Evolutionary conservation across 1,140 invertebrate species (phyloP), one percentile per base, ranked within the genome.

Genomic region (Hyles euphorbiae): DNA sequence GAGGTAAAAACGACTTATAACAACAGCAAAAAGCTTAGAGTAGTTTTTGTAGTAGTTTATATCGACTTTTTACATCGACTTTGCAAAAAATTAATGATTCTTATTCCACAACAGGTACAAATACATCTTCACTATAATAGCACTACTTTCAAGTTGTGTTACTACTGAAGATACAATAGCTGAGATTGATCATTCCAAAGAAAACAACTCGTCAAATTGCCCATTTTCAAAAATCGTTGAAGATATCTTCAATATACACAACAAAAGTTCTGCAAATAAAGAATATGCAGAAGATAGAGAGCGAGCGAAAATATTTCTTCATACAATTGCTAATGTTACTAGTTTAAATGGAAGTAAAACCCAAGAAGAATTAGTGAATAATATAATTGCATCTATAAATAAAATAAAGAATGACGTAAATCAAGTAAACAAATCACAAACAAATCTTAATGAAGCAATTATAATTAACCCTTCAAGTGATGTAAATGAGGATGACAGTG

Each of bases 301-400:
- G 59, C 49, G 66, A 46, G 71, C 74, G 7, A 82, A 81, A 60
- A 46, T 80, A 53, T 78, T 81, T 55, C 45, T 86, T 10, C 72
- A 72, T 62, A 67, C 76, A 3, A 74, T 80, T 60, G 70, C 73
- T 2, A 83, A 77, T 65, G 60, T 78, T 32, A 66, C 67, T 34
- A 67, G 76, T 56, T 64, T 70, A 32, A 75, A 70, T 46, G 62
- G 70, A 10, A 77, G 69, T 46, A 65, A 66, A 66, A 72, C 74
- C 49, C 76, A 88, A 64, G 83, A 87, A 67, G 75, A 79, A 61
- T 48, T 87, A 62, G 73, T 88, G 9, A 76, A 86, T 53, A 70
- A 77, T 58, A 88, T 88, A 40, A 88, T 88, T 34, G 81, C 78
- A 52, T 83, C 86, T 22, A 88, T 88, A 51, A 82, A 85, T 61